Conservation (phyloP, 2,888 invertebrate species). For the Stenichneumon culpator region DNA sequence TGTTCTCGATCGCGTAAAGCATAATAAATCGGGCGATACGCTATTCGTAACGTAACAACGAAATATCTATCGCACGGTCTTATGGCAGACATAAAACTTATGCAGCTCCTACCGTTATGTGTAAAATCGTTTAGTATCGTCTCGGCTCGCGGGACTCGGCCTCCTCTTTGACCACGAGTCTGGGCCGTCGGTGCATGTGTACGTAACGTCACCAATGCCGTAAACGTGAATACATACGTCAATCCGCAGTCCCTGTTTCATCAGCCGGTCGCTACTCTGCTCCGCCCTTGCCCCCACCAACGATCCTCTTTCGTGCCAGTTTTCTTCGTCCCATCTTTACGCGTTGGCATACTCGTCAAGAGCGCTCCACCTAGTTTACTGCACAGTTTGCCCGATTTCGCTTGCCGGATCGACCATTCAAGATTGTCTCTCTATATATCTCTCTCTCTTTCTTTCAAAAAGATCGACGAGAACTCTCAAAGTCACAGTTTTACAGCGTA, state of each 20-base stretch:
- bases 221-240: conserved; percentile 22
- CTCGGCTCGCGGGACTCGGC: conserved; percentile 10
- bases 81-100: not conserved
- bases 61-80: not conserved
- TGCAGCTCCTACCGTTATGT: not conserved
- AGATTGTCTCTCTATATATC: not conserved
- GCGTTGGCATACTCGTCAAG: conserved; percentile 18
- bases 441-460: not conserved
- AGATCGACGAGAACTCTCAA: not conserved
- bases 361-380: conserved; percentile 6
- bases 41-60: not conserved
- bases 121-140: not conserved
- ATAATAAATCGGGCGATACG: not conserved
- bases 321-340: conserved; percentile 38
- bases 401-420: conserved; percentile 11
- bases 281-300: not conserved
- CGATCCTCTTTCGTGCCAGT: conserved; percentile 39
- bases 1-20: not conserved
- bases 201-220: not conserved
- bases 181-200: not conserved
- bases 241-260: conserved; percentile 58
- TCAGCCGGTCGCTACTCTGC: conserved; percentile 48
- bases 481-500: not conserved
- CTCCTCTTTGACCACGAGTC: not conserved
- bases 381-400: conserved; percentile 8